Base-by-base conservation (phyloP, 2,113 vertebrate species). In the Strix aluco region DNA sequence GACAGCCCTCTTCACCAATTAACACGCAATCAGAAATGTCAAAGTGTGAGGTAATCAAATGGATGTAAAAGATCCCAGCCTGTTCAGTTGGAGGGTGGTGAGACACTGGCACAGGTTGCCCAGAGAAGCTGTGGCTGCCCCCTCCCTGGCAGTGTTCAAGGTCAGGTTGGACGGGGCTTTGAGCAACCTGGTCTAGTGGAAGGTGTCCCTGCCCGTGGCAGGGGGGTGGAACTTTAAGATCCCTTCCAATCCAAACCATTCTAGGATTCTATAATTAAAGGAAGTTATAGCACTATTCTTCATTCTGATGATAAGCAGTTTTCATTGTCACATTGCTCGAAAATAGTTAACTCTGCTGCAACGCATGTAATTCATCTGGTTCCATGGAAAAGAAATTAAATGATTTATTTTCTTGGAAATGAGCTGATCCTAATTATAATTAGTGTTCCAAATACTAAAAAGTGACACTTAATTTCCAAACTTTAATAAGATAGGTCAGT, bases 361-460 rank as follows among this genome's bases (percentile, higher is more conserved):
- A 36, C 2, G 10, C 29, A 6, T 2, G 2, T 40, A 55, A 81
- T 78, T 93, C 61, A 29, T 81, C 72, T 91, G 82, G n/a, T 78
- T 88, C 72, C n/a, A 9, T 27, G 59, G 65, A 90, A 88, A 90
- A 84, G 42, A 85, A 90, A 81, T 55, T 9, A 92, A 66, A 74
- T 47, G 2, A 71, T 88, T 95, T 71, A 67, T 75, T 92, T 92
- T 94, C 80, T 88, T 94, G 77, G 82, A 94, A 96, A 34, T 29
- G 16, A 81, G 49, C 65, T 95, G 88, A 88, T 78, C 61, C 82
- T 96, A 73, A 92, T 91, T 94, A 74, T 57, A 94, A 88, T 93
- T 94, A 84, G 65, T 72, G 69, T 52, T 94, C 2, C 0, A 73
- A 88, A 67, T 86, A 36, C 65, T 93, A 86, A 90, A 84, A 70